phyloP scores from a whole-genome alignment of 2,797 vertebrate genomes.

The Dermochelys coriacea region DNA sequence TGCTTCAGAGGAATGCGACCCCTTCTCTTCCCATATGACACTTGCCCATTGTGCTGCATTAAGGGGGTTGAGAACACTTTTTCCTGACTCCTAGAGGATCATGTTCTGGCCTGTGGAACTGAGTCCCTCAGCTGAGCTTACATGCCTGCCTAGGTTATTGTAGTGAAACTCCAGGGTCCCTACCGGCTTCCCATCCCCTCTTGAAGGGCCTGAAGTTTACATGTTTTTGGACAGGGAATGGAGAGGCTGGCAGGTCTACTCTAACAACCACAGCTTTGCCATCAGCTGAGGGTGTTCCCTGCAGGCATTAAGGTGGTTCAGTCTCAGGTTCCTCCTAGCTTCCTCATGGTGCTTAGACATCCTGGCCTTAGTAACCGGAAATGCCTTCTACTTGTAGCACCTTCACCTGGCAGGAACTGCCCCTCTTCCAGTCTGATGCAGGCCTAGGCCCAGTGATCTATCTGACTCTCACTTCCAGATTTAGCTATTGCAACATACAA shows the following conservation, averaged over 20 bases:
- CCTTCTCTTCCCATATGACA: not conserved
- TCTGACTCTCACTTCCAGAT: not conserved
- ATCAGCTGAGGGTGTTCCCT: not conserved
- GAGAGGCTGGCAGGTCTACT: not conserved
- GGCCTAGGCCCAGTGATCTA: not conserved
- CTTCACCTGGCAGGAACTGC: not conserved
- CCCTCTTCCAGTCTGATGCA: not conserved
- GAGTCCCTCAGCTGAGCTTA: not conserved
- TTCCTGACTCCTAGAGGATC: not conserved
- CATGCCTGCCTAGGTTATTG: not conserved
- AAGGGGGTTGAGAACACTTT: not conserved
- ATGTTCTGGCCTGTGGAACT: not conserved
- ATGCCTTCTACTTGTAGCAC: not conserved
- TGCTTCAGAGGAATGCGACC: rapidly evolving
- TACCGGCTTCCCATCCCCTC: not conserved
- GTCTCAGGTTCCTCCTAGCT: not conserved
- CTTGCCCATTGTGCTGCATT: not conserved
- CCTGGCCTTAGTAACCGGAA: not conserved
- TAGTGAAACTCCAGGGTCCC: not conserved
- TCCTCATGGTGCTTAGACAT: not conserved
- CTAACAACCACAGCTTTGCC: not conserved
- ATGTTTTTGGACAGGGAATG: not conserved
- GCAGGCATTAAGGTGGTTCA: not conserved
- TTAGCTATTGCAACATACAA: not conserved
- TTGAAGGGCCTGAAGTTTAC: not conserved